Base-by-base conservation (phyloP, 2,113 vertebrate genomes). In the Periophthalmus modestus region DNA sequence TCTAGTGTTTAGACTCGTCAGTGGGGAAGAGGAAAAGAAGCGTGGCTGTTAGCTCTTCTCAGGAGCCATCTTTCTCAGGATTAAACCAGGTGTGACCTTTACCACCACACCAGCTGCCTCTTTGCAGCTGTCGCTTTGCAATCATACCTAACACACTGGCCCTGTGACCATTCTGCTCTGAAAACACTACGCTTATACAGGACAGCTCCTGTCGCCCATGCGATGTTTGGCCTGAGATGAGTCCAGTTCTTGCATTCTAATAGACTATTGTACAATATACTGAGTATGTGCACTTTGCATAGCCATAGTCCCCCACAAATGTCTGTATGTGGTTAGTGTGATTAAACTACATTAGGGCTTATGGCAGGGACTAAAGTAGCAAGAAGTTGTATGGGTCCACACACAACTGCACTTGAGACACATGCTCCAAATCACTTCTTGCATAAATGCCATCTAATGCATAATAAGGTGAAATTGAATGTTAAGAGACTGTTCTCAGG, bases 1-100 rank as follows among this genome's bases (percentile, higher is more conserved):
- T 96, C 95, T 89, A 99, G 98, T 99, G 97, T 98, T 98, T 98
- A 98, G 98, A 99, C 98, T 98, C 97, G 96, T 96, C 98, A 98
- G 96, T 99, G 97, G 98, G 97, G 97, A 99, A 99, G 98, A 99
- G 98, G 98, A 99, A 99, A 98, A 98, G 98, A 99, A 99, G 98
- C 97, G 97, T 98, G 97, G 97, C 97, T 98, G 97, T 99, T 99
- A 99, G 98, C 97, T 97, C 97, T 96, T 98, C 97, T 99, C 97
- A 98, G 96, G 98, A 99, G 94, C 97, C 98, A 97, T 97, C 98
- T 99, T 99, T 99, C 98, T 99, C 98, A 98, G 98, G 97, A 99
- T 98, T 99, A 98, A 98, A 99, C 96, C 97, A 99, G 98, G 98
- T 99, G 97, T 99, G 98, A 97, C 96, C 95, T 97, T 96, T 98